Evolutionary conservation across 2,888 invertebrate species (phyloP), one percentile per base, ranked within the genome.

Genomic region (Sylvicola cinctus): DNA sequence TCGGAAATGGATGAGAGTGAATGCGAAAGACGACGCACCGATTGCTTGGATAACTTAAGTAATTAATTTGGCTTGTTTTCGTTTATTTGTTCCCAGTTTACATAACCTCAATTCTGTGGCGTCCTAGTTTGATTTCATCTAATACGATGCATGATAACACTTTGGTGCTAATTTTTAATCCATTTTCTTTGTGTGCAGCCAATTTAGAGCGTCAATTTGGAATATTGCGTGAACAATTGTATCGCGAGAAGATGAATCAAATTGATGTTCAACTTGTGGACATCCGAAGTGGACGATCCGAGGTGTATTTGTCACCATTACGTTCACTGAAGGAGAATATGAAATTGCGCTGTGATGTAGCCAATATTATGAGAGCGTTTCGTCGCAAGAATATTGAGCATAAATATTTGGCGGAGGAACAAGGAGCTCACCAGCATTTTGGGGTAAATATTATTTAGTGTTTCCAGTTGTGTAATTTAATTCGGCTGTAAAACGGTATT

Each of bases 1-100:
- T 75, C 75, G 36, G 91, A 91, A 60, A 77, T 91, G 77, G 90
- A 91, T 54, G 88, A 85, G 52, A 78, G 73, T 42, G 90, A 88
- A 59, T 88, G 87, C 46, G 88, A 90, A 50, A 67, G 74, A 38
- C 63, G 85, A 35, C 64, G 85, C 41, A 74, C 68, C 43, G 84
- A 87, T 50, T 81, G 83, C 46, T 65, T 87, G 43, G 80, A 85
- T 47, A 85, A 85, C 51, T 63, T 91, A 53, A 60, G 70, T 69
- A 44, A n/a, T n/a, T n/a, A n/a, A n/a, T n/a, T n/a, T n/a, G n/a
- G n/a, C n/a, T n/a, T n/a, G n/a, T n/a, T n/a, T n/a, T n/a, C n/a
- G n/a, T n/a, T n/a, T n/a, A n/a, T n/a, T n/a, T n/a, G n/a, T n/a
- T n/a, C n/a, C n/a, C n/a, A n/a, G n/a, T n/a, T n/a, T n/a, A n/a